Conservation (phyloP, 1,140 invertebrate genomes). For the Zaprionus ghesquierei region DNA sequence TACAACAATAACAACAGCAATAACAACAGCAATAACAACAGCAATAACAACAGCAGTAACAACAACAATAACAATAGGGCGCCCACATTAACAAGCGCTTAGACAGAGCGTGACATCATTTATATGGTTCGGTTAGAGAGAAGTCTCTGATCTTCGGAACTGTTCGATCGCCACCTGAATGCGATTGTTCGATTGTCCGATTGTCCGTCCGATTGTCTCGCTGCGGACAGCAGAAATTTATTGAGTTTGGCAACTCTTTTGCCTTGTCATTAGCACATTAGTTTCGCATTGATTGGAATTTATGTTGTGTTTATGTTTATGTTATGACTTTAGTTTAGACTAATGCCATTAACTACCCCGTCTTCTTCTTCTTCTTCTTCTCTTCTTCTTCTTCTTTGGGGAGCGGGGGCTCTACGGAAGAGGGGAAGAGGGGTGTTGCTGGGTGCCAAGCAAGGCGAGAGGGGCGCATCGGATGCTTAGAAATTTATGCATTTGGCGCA, state of each 20-base stretch:
- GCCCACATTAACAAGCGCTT: conserved; percentile 58
- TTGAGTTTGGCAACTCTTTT: conserved; percentile 48
- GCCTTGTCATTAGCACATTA: conserved; percentile 47
- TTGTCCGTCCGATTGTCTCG: neutral
- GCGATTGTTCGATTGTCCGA: neutral
- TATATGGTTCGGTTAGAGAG: conserved; percentile 18
- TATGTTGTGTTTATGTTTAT: conserved; percentile 67
- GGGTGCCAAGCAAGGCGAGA: too few relatives aligned
- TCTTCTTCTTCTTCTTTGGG: too few relatives aligned
- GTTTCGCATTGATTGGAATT: conserved; percentile 65
- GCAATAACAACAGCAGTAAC: neutral
- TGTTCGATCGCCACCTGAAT: neutral
- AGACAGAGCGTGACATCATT: conserved; percentile 71
- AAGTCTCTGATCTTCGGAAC: conserved; percentile 7
- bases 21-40: neutral
- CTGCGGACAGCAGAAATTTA: conserved; percentile 23
- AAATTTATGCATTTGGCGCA: conserved; percentile 31
- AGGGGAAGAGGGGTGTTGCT: too few relatives aligned
- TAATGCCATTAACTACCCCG: conserved; percentile 46
- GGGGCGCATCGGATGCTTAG: neutral
- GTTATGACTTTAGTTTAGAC: conserved; percentile 50
- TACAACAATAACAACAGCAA: neutral
- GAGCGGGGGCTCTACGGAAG: neutral
- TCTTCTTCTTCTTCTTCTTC: too few relatives aligned
- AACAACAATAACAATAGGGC: conserved; percentile 3